Conservation (phyloP, 1,140 invertebrate species). For the Acromyrmex charruanus region DNA sequence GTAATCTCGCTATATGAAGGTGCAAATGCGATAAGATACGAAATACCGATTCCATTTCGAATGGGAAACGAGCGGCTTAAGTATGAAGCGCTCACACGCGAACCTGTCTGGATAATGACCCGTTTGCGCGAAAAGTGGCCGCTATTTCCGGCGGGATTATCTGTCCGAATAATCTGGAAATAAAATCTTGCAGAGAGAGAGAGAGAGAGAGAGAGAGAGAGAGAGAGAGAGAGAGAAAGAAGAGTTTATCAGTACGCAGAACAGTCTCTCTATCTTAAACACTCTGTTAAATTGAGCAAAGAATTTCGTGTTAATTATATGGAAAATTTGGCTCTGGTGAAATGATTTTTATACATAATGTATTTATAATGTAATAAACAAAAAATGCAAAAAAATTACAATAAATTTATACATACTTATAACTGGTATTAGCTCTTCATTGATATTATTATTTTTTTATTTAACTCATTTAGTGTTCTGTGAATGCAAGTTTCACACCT, state of each 20-base stretch:
- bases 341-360: too few relatives aligned
- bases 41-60: slow-evolving; percentile 36
- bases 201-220: too few relatives aligned
- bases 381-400: too few relatives aligned
- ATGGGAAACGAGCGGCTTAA: slow-evolving; percentile 54
- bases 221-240: too few relatives aligned
- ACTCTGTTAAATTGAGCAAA: background rate
- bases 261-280: background rate
- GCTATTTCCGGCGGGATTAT: slow-evolving; percentile 66
- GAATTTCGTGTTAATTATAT: too few relatives aligned
- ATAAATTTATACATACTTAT: too few relatives aligned
- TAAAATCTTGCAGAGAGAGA: slow-evolving; percentile 61
- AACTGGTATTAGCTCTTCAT: too few relatives aligned
- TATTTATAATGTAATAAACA: too few relatives aligned
- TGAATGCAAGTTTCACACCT: too few relatives aligned
- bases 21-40: slow-evolving; percentile 24
- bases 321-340: too few relatives aligned
- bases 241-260: background rate
- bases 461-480: too few relatives aligned
- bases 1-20: background rate
- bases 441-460: too few relatives aligned
- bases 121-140: slow-evolving; percentile 67
- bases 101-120: slow-evolving; percentile 61
- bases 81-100: slow-evolving; percentile 66
- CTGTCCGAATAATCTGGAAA: slow-evolving; percentile 57